phyloP scores from a whole-genome alignment of 2,113 vertebrate species.

The Aegotheles bennettii region DNA sequence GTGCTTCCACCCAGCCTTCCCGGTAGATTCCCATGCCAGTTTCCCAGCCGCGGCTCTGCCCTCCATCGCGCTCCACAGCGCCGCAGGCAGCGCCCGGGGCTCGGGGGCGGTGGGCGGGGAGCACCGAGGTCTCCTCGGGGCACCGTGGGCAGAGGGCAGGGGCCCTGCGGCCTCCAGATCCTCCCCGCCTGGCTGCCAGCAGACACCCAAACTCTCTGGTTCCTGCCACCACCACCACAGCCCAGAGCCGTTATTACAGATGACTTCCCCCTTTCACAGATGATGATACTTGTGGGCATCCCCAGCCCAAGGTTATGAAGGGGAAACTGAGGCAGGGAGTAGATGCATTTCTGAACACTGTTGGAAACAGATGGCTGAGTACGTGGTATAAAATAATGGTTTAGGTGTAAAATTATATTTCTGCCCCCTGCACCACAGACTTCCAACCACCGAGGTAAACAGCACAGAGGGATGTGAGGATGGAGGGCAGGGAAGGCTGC shows the following conservation, averaged over 20 bases:
- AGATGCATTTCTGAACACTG: not conserved
- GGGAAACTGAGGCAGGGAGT: not conserved
- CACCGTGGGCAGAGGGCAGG: fast-evolving
- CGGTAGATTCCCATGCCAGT: not conserved
- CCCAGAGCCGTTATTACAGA: not conserved
- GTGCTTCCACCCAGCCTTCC: not conserved
- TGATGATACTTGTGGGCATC: not conserved
- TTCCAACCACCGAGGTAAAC: not conserved
- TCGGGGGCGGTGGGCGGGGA: fast-evolving
- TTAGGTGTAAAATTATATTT: not conserved
- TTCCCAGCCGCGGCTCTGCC: not conserved
- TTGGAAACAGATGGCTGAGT: not conserved
- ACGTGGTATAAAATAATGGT: fast-evolving
- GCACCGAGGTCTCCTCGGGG: not conserved
- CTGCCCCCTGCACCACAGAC: not conserved
- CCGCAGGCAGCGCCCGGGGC: fast-evolving
- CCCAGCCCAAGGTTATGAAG: not conserved
- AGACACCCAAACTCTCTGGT: not conserved
- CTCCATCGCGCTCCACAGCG: not conserved
- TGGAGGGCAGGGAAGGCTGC: not conserved
- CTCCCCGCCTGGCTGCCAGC: not conserved
- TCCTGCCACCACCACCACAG: not conserved
- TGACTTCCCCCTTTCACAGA: fast-evolving
- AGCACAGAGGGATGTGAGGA: not conserved
- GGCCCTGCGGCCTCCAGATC: not conserved